phyloP scores from a whole-genome alignment of 1,140 invertebrate genomes.

The Lutraria rhynchaena region DNA sequence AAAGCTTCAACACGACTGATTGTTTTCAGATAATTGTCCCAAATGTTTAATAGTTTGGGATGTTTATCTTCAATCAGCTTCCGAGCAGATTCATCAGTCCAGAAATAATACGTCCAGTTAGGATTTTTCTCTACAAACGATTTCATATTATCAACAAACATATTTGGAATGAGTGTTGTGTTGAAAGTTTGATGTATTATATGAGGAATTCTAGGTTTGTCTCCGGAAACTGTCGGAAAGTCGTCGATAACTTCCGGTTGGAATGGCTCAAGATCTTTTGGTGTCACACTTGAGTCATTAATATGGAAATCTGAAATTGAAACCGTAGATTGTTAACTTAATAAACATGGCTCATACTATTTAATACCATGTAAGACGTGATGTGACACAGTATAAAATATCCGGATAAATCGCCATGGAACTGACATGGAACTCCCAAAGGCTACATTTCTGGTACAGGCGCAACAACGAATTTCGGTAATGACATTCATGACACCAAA shows the following conservation, averaged over 20 bases:
- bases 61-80: conserved; percentile 65
- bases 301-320: too few relatives aligned
- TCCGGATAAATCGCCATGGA: too few relatives aligned
- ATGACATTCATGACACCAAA: too few relatives aligned
- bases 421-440: too few relatives aligned
- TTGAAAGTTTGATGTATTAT: conserved; percentile 78
- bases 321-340: too few relatives aligned
- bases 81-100: conserved; percentile 73
- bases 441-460: too few relatives aligned
- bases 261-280: too few relatives aligned
- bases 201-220: conserved; percentile 62
- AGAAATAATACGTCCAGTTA: conserved; percentile 76
- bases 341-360: too few relatives aligned
- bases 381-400: too few relatives aligned
- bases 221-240: neutral
- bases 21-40: conserved; percentile 64
- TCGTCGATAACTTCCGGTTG: neutral
- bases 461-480: too few relatives aligned
- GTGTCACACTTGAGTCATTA: too few relatives aligned
- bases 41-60: conserved; percentile 66
- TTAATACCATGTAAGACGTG: too few relatives aligned
- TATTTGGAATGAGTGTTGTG: conserved; percentile 59
- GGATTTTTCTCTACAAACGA: conserved; percentile 67
- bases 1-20: conserved; percentile 73
- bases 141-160: conserved; percentile 62